Conservation (phyloP, 2,113 vertebrate genomes). For the Speoplatyrhinus poulsoni region DNA sequence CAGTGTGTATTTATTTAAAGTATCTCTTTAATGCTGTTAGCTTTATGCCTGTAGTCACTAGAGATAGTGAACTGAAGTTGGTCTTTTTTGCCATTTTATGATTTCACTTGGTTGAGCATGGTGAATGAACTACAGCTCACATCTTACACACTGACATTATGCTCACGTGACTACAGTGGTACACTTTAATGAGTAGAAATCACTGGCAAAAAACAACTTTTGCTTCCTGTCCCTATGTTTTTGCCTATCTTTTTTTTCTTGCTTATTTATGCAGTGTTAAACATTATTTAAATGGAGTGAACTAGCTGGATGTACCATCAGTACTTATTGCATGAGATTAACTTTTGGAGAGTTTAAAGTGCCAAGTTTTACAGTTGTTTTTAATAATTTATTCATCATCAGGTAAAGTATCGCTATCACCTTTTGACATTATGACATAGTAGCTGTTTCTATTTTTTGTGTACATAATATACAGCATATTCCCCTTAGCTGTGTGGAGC, state of each 20-base stretch:
- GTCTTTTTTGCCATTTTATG: constrained; percentile 12
- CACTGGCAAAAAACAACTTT: constrained; percentile 12
- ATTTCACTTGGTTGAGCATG: neutral
- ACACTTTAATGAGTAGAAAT: neutral
- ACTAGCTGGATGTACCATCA: constrained; percentile 79
- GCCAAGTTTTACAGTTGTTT: constrained; percentile 76
- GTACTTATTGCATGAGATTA: constrained; percentile 85
- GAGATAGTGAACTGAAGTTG: constrained; percentile 14
- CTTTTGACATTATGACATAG: constrained; percentile 47
- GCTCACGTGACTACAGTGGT: no score
- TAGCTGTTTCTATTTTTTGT: constrained; percentile 64
- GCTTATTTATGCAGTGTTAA: constrained; percentile 34
- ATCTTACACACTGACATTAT: neutral
- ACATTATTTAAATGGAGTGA: constrained; percentile 62
- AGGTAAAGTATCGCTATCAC: constrained; percentile 45
- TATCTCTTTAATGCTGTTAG: constrained; percentile 79
- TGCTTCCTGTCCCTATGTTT: constrained; percentile 13
- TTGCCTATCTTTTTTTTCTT: constrained; percentile 45
- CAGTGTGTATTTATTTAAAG: constrained; percentile 72
- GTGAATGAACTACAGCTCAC: neutral
- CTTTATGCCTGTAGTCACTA: constrained; percentile 23
- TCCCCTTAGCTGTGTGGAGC: constrained; percentile 46
- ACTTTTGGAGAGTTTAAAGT: constrained; percentile 84
- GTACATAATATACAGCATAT: constrained; percentile 72
- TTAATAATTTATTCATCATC: constrained; percentile 65